phyloP scores from a whole-genome alignment of 2,113 vertebrate species.

The Ictidomys tridecemlineatus region DNA sequence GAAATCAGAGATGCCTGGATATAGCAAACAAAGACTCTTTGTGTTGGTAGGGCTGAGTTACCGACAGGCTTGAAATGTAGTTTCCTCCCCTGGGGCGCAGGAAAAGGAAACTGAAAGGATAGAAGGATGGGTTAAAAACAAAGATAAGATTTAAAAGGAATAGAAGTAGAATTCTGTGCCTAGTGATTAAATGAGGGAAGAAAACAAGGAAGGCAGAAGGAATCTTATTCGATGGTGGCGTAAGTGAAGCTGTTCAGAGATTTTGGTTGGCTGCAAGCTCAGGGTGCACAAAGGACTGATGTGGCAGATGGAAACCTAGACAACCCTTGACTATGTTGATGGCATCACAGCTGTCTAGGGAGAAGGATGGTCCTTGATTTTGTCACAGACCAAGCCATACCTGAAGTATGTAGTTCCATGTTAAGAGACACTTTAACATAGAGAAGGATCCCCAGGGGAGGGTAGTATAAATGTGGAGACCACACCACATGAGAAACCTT shows the following conservation, averaged over 20 bases:
- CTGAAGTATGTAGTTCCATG: no score
- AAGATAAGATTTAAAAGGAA: conserved; percentile 44
- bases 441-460: neutral
- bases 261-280: neutral
- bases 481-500: neutral
- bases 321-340: neutral
- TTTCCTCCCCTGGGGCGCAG: conserved; percentile 18
- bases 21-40: conserved; percentile 54
- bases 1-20: neutral
- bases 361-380: neutral
- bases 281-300: neutral
- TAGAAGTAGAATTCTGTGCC: neutral
- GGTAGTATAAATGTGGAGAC: no score
- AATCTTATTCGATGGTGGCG: neutral
- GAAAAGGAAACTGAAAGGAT: conserved; percentile 27
- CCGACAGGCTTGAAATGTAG: conserved; percentile 56
- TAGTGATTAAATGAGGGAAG: neutral
- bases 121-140: conserved; percentile 20
- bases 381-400: no score
- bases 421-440: neutral
- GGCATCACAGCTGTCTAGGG: neutral
- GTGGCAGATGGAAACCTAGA: neutral
- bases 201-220: neutral
- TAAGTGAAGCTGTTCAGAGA: neutral
- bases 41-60: conserved; percentile 28